phyloP scores from a whole-genome alignment of 35 echinoderm and acorn worm species.

The Diadema setosum region DNA sequence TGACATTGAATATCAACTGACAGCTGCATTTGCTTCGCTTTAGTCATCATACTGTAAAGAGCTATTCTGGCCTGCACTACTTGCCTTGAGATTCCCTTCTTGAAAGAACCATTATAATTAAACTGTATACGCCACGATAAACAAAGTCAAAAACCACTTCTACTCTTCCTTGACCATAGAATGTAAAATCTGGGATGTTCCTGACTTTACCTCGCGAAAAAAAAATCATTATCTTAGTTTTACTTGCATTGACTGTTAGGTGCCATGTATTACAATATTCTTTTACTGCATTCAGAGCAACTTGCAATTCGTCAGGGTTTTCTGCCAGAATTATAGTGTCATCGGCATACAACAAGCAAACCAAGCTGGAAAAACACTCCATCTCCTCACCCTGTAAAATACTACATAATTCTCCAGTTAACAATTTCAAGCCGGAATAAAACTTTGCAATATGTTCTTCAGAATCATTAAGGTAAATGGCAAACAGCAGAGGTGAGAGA shows the following conservation, averaged over 20 bases:
- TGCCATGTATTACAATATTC: slow-evolving; percentile 19
- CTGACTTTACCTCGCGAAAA: not conserved
- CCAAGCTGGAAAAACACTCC: not conserved
- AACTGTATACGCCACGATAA: too few species aligned
- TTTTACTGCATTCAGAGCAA: not conserved
- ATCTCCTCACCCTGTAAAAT: not conserved
- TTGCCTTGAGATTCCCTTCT: not conserved
- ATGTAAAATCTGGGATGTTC: not conserved
- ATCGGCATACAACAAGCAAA: not conserved
- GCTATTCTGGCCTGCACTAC: not conserved
- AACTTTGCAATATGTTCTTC: not conserved
- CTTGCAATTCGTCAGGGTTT: slow-evolving; percentile 6
- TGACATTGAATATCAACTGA: too few species aligned
- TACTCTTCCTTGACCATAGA: not conserved
- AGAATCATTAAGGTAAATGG: not conserved
- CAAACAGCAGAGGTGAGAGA: not conserved
- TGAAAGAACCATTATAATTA: too few species aligned
- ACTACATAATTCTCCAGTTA: not conserved
- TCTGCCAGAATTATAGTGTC: slow-evolving; percentile 19
- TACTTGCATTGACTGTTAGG: slow-evolving; percentile 26
- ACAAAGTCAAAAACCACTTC: too few species aligned
- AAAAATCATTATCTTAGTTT: slow-evolving; percentile 22
- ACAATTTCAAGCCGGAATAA: not conserved
- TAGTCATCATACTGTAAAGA: not conserved
- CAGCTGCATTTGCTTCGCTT: not conserved